phyloP scores from a whole-genome alignment of 2,113 vertebrate species.

The Chinchilla lanigera region DNA sequence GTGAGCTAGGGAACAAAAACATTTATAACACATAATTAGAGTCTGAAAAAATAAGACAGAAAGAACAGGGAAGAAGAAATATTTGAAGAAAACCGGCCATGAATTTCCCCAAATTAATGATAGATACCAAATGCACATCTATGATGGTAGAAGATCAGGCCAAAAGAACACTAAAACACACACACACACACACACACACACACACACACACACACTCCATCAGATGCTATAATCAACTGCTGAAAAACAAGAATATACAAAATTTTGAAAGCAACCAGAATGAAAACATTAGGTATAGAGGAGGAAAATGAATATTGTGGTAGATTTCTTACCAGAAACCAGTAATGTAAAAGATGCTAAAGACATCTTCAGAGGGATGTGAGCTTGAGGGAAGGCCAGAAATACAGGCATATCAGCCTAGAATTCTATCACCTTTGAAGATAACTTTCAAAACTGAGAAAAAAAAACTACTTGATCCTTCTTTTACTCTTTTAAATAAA shows the following conservation, averaged over 20 bases:
- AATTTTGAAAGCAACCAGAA: slow-evolving; percentile 24
- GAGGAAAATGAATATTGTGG: neutral
- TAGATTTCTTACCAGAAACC: neutral
- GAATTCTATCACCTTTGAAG: neutral
- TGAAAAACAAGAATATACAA: neutral
- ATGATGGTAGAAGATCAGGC: neutral
- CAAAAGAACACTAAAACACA: neutral
- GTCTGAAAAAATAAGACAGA: neutral
- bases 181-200: neutral
- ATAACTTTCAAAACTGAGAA: slow-evolving; percentile 14
- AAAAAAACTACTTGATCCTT: too few relatives aligned
- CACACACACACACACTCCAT: neutral
- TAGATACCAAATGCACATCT: neutral
- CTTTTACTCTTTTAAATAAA: too few relatives aligned
- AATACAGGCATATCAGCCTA: neutral
- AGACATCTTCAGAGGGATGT: neutral
- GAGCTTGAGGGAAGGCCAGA: neutral
- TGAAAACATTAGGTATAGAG: neutral
- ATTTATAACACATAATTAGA: neutral
- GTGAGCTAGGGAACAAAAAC: neutral
- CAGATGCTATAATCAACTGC: neutral
- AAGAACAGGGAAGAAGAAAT: neutral
- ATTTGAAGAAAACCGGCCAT: neutral
- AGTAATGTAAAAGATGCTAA: neutral
- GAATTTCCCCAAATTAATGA: neutral